Percentiles rank a stretch among this genome's conserved stretches.
phyloP scores from a whole-genome alignment of 2,888 invertebrate genomes.

The Plutella xylostella region DNA sequence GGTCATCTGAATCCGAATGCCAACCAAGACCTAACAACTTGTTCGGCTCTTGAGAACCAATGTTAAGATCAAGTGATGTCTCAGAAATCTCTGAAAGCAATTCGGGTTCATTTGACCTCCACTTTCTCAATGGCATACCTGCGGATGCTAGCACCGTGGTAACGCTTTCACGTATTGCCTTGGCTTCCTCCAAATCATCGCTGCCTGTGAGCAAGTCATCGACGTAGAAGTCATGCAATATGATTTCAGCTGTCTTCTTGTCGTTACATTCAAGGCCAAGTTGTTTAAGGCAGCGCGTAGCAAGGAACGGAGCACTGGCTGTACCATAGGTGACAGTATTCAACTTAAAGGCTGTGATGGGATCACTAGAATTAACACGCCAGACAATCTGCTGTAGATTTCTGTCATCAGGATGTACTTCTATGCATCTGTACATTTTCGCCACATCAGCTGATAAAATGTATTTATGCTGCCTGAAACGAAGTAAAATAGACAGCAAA shows the following conservation, averaged over 20 bases:
- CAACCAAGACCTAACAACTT: constrained; percentile 17
- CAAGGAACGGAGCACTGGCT: constrained; percentile 6
- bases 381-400: constrained; percentile 9
- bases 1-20: constrained; percentile 15
- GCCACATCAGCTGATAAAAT: constrained; percentile 5
- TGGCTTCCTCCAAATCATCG: background rate
- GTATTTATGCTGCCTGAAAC: constrained; percentile 5
- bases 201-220: constrained; percentile 8
- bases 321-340: constrained; percentile 8
- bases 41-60: too few relatives aligned
- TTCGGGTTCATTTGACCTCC: constrained; percentile 2
- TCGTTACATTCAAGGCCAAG: constrained; percentile 7
- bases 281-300: constrained; percentile 4
- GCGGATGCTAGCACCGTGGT: background rate
- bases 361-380: constrained; percentile 5
- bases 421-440: constrained; percentile 19
- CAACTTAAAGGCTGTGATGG: constrained; percentile 2
- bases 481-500: constrained; percentile 2
- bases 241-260: background rate
- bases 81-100: background rate
- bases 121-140: constrained; percentile 14
- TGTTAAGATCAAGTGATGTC: too few relatives aligned
- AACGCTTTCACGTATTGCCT: constrained; percentile 4
- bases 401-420: background rate
- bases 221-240: constrained; percentile 5